Conservation (phyloP, 2,797 vertebrate genomes). For the Lagorchestes hirsutus region DNA sequence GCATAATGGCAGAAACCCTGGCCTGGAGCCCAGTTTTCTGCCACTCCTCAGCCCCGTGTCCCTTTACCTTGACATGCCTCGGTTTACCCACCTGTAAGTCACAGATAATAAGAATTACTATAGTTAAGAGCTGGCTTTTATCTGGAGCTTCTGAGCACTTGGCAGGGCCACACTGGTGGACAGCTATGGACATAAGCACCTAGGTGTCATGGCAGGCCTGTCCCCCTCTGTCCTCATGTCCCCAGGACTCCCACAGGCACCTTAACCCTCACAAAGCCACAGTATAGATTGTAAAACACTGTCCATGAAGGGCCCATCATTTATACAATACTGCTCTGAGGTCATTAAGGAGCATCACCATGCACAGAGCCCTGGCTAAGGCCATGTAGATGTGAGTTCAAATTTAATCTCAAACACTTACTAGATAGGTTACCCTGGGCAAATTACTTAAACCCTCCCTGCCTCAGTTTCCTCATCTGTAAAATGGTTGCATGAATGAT, state of each 20-base stretch:
- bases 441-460: neutral
- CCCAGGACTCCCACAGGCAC: neutral
- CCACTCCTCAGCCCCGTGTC: neutral
- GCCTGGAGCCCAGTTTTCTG: neutral
- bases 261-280: too few relatives aligned
- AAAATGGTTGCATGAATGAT: neutral
- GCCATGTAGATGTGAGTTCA: neutral
- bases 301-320: neutral
- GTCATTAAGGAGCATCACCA: neutral
- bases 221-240: too few relatives aligned
- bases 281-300: too few relatives aligned
- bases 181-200: too few relatives aligned
- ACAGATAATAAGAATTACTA: neutral
- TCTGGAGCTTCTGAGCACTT: neutral
- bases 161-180: too few relatives aligned
- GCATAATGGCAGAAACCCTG: too few relatives aligned
- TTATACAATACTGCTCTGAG: neutral
- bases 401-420: neutral
- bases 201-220: neutral
- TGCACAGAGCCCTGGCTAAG: neutral
- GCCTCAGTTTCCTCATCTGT: neutral
- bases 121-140: neutral
- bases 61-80: neutral
- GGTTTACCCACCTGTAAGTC: too few relatives aligned
- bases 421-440: neutral